phyloP scores from a whole-genome alignment of 2,888 invertebrate genomes.

The Limnephilus marmoratus region DNA sequence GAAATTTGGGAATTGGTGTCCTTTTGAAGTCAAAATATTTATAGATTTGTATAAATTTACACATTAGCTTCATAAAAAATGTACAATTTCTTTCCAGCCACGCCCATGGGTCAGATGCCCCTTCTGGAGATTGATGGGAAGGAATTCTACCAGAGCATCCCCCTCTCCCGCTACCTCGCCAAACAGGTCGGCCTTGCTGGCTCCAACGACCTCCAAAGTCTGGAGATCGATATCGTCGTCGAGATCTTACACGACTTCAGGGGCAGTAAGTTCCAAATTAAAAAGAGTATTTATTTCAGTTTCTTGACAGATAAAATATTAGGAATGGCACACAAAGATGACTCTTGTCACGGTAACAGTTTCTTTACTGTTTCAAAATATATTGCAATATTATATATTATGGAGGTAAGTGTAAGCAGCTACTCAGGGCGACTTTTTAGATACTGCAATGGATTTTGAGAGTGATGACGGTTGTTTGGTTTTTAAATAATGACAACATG shows the following conservation, averaged over 20 bases:
- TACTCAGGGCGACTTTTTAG: too few relatives aligned
- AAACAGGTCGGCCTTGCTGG: slow-evolving; percentile 79
- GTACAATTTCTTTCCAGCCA: slow-evolving; percentile 70
- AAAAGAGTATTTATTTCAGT: slow-evolving; percentile 31
- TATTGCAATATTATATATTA: too few relatives aligned
- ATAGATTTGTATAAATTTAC: too few relatives aligned
- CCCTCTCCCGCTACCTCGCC: slow-evolving; percentile 81
- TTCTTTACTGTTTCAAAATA: too few relatives aligned
- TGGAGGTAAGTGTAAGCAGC: too few relatives aligned
- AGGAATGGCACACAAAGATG: too few relatives aligned
- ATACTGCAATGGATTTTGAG: too few relatives aligned
- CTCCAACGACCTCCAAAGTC: slow-evolving; percentile 77
- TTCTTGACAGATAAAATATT: background rate
- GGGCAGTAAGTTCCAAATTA: slow-evolving; percentile 73
- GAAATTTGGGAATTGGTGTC: too few relatives aligned
- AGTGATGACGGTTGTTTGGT: too few relatives aligned
- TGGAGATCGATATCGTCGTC: slow-evolving; percentile 80
- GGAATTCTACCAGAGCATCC: slow-evolving; percentile 77
- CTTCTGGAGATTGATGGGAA: slow-evolving; percentile 81
- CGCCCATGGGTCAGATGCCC: slow-evolving; percentile 81
- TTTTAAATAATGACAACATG: too few relatives aligned
- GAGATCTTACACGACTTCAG: slow-evolving; percentile 81
- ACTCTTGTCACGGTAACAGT: too few relatives aligned
- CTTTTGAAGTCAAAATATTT: too few relatives aligned
- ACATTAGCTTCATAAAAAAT: background rate